Evolutionary conservation across 2,113 vertebrate species (phyloP).

Genomic region (Clupea harengus): DNA sequence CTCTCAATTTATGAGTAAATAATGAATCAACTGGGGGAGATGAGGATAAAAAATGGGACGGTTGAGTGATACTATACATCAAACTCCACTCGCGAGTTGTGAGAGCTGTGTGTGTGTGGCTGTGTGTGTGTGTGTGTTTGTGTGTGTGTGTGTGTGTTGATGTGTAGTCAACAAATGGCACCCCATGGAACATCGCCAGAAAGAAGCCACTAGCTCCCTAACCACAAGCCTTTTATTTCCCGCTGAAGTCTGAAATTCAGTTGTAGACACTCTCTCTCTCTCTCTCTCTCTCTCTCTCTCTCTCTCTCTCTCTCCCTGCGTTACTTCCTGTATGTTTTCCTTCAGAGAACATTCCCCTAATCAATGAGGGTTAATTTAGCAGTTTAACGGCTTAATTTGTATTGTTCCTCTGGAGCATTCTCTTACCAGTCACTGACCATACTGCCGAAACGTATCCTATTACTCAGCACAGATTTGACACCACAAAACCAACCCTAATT

Average conservation of each 20-base stretch:
- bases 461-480: neutral
- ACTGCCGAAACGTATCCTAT: neutral
- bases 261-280: neutral
- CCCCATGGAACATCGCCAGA: neutral
- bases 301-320: no score
- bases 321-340: neutral
- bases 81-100: neutral
- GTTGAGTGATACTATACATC: neutral
- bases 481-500: neutral
- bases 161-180: slow-evolving; percentile 55
- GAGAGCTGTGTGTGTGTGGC: neutral
- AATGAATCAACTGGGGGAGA: neutral
- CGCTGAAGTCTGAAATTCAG: neutral
- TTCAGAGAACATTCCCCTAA: neutral
- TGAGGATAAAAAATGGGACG: neutral
- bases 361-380: neutral
- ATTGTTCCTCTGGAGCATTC: neutral
- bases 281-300: no score
- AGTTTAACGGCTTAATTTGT: neutral
- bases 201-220: neutral
- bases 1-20: neutral
- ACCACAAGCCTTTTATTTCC: neutral
- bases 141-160: slow-evolving; percentile 39
- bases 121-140: no score
- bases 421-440: neutral